Conservation (phyloP, 2,888 invertebrate species). For the Macrosoma leucophasiata region DNA sequence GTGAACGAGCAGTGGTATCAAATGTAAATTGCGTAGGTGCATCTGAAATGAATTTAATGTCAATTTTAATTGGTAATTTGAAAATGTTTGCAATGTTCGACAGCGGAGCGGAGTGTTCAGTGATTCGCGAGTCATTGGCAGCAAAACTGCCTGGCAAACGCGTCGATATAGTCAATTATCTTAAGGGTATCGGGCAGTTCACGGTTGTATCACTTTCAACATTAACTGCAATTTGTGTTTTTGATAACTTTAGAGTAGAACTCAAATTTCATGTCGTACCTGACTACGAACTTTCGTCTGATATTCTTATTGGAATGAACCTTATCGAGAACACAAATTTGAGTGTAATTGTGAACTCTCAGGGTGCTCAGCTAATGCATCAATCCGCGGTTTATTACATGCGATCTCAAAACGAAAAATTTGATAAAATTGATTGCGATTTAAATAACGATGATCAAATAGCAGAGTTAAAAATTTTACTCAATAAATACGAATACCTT, state of each 20-base stretch:
- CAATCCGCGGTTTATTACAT: too few relatives aligned
- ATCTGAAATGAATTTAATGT: too few relatives aligned
- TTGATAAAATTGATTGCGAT: conserved; percentile 2
- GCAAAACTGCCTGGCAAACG: conserved; percentile 12
- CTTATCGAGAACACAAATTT: conserved; percentile 6
- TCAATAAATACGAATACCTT: not conserved
- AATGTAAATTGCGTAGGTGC: too few relatives aligned
- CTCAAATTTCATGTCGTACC: conserved; percentile 10
- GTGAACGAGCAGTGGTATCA: too few relatives aligned
- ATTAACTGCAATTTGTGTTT: conserved; percentile 5
- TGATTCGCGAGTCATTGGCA: conserved; percentile 14
- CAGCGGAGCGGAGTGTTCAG: conserved; percentile 13
- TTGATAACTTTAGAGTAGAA: conserved; percentile 5
- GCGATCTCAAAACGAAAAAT: too few relatives aligned
- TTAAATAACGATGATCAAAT: not conserved
- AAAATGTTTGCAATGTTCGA: conserved; percentile 7
- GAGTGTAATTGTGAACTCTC: conserved; percentile 6
- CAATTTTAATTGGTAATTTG: too few relatives aligned
- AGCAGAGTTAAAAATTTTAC: not conserved
- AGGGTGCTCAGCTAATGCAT: conserved; percentile 1
- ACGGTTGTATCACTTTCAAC: conserved; percentile 1
- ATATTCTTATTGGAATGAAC: conserved; percentile 8
- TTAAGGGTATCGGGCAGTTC: conserved; percentile 4
- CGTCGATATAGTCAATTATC: not conserved
- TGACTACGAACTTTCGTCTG: conserved; percentile 6